Percentiles rank a stretch among this genome's conserved stretches.
phyloP scores from a whole-genome alignment of 1,140 invertebrate genomes.

The Neodiprion fabricii region DNA sequence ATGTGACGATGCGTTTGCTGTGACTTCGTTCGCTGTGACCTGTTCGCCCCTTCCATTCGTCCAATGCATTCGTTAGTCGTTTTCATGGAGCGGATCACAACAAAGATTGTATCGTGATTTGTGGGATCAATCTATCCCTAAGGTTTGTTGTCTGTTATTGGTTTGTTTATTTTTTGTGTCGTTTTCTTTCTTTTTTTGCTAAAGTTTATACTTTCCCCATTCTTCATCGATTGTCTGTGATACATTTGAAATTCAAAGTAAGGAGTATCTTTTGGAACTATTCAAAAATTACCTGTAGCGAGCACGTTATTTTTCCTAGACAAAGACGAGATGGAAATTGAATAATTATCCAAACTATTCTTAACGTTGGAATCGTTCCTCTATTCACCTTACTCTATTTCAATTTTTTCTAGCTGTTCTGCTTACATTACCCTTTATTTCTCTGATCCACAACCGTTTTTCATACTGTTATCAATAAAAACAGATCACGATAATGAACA shows the following conservation, averaged over 20 bases:
- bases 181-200: slow-evolving; percentile 16
- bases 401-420: background rate
- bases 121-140: slow-evolving; percentile 67
- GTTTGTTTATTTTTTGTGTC: slow-evolving; percentile 1
- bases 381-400: slow-evolving; percentile 6
- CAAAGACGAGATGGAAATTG: no score
- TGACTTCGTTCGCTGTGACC: slow-evolving; percentile 35
- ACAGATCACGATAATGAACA: no score
- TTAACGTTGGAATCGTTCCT: background rate
- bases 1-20: slow-evolving; percentile 34
- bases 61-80: slow-evolving; percentile 65
- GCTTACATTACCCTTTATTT: slow-evolving; percentile 13
- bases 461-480: background rate
- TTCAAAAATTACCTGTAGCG: no score
- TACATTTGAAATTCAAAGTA: background rate
- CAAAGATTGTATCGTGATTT: slow-evolving; percentile 73
- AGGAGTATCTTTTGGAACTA: no score
- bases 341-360: no score
- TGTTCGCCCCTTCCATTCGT: slow-evolving; percentile 29
- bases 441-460: slow-evolving; percentile 16
- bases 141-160: slow-evolving; percentile 56
- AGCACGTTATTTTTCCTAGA: no score
- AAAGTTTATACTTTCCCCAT: slow-evolving; percentile 19
- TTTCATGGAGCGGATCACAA: slow-evolving; percentile 82
- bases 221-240: background rate